Evolutionary conservation across 2,888 invertebrate species (phyloP), one percentile per base, ranked within the genome.

Genomic region (Athalia cordata): DNA sequence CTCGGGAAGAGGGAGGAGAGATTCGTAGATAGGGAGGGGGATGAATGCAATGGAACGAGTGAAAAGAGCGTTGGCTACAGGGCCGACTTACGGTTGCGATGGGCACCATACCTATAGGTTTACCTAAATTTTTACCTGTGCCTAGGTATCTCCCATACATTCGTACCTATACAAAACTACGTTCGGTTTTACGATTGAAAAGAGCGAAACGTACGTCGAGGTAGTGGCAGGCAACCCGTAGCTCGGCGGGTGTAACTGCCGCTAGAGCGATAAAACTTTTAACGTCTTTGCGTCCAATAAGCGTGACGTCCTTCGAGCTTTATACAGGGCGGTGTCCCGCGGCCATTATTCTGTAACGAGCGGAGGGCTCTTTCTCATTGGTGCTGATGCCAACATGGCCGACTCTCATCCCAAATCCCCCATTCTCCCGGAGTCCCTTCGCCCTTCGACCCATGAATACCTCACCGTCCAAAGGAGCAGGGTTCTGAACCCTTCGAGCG

Each of bases 261-360:
- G 82, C 84, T 83, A 82, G 78, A 82, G 84, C 86, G 86, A 86
- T 88, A 89, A 89, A 88, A 88, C 84, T 87, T 87, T 88, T 89
- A 89, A 89, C 85, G 87, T 82, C 85, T 86, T 83, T 81, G 86
- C 84, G 82, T 85, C 90, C 89, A 90, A 89, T 89, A 85, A 86
- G 86, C 86, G 84, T 84, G 79, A 85, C 83, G 87, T 85, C 84
- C 84, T 80, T 82, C 82, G 78, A 82, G 83, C 85, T 85, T 86
- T 85, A 85, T 84, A 83, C 81, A 83, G 88, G 90, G 89, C 89
- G 89, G 86, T 79, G 84, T 85, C 84, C 81, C 83, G 89, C 90
- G 85, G 90, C 90, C 90, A 90, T 90, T 87, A 90, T 86, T 83
- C 84, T 84, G 83, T 85, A 87, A 88, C 88, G 81, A 85, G 81